phyloP scores from a whole-genome alignment of 2,888 invertebrate species.

The Physocephala rufipes region DNA sequence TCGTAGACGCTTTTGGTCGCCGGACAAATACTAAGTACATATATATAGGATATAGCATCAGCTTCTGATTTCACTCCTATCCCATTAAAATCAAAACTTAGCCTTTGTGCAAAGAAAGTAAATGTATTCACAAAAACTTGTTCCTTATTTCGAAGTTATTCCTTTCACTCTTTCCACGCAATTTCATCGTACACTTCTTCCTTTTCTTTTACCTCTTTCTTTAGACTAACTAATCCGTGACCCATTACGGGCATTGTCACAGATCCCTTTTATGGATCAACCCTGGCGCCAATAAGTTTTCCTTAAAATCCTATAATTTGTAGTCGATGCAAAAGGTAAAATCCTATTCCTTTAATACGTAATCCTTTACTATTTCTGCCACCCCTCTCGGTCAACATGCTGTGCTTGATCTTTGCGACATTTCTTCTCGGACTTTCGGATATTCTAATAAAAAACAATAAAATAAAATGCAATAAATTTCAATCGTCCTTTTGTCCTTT shows the following conservation, averaged over 20 bases:
- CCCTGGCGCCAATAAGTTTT: slow-evolving; percentile 59
- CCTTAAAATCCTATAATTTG: slow-evolving; percentile 62
- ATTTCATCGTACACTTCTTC: background rate
- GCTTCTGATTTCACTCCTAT: background rate
- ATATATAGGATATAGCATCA: background rate
- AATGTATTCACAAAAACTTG: background rate
- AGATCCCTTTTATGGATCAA: slow-evolving; percentile 48
- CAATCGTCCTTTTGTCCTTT: no score
- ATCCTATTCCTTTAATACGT: slow-evolving; percentile 50
- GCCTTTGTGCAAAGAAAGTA: background rate
- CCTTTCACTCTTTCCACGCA: background rate
- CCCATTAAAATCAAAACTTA: background rate
- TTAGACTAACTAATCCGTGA: background rate
- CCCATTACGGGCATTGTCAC: background rate
- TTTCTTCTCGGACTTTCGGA: slow-evolving; percentile 6
- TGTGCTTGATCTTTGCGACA: background rate
- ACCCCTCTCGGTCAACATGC: background rate
- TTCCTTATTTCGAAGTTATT: background rate
- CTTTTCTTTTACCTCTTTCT: background rate
- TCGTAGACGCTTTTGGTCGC: no score
- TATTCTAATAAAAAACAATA: slow-evolving; percentile 30
- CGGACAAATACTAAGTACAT: no score
- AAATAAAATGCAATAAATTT: background rate
- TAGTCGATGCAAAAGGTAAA: slow-evolving; percentile 55
- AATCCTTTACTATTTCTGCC: slow-evolving; percentile 29